Base-by-base conservation (phyloP, 2,888 invertebrate genomes). In the Stenchaetothrips biformis region DNA sequence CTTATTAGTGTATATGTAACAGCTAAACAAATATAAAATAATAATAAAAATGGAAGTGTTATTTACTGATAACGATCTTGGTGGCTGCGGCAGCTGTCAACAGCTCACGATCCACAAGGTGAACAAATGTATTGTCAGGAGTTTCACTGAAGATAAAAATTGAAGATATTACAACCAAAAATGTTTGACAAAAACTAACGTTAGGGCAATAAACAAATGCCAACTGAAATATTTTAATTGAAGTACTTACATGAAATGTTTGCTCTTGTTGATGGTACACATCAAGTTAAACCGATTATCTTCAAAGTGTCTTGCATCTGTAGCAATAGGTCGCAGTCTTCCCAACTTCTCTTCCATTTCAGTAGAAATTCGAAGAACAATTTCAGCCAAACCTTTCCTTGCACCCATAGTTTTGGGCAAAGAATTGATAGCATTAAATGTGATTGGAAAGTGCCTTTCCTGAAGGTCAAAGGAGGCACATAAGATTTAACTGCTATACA, bases 271-370 rank as follows among this genome's bases (percentile, higher is more conserved):
- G 27, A 94, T 89, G 87, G 92, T 90, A 82, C 91, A 90, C 82
- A 91, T 89, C 67, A 85, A 84, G 86, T 84, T 84, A 84, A 87
- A 86, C 88, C 88, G 91, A 83, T 92, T 90, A 80, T 89, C 90
- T 47, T 93, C 92, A 85, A 92, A 95, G n/a, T 91, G 90, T 81
- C 90, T 90, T 83, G 90, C 90, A 80, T 92, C 91, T 82, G 92
- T 90, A 83, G 92, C 89, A 81, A 91, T 88, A 0, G 94, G 92
- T 67, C 88, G 88, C 84, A 92, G 86, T 78, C 94, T 90, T 0
- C 95, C 95, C 86, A 91, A 92, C 84, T 91, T 91, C 85, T 92
- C 90, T 86, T 94, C 94, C 84, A 95, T 92, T 82, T 91, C 91
- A 86, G 92, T 90, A 80, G 91, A 90, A 82, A 91, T 87, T 84